These are phyloP conservation scores for Euplexia lucipara DNA, from an alignment of 2,888 invertebrate genomes.

Conservation along the genomic window DNA sequence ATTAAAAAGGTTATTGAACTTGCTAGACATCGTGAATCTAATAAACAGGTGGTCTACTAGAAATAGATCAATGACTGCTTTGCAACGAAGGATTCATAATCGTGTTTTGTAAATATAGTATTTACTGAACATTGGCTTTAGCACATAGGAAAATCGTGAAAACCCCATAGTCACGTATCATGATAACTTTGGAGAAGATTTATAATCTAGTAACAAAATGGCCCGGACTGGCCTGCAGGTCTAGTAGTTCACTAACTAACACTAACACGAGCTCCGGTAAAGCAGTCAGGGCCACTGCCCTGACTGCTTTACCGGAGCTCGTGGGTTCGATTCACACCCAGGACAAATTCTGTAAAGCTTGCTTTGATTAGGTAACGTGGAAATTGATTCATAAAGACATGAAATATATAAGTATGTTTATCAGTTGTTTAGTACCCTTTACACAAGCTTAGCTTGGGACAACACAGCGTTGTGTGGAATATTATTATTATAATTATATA, in stretches of 20 bases:
- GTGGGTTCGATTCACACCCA: too few species aligned
- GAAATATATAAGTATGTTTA: too few species aligned
- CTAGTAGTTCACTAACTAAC: too few species aligned
- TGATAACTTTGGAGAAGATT: not conserved
- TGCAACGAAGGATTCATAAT: conserved; percentile 27
- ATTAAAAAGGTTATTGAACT: conserved; percentile 44
- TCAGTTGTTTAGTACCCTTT: too few species aligned
- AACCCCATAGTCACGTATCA: not conserved
- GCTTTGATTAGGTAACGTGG: not conserved
- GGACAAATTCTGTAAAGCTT: conserved; percentile 4
- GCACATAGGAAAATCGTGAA: not conserved
- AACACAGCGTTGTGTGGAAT: not conserved
- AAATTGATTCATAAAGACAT: not conserved
- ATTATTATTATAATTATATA: too few species aligned
- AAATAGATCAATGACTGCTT: conserved; percentile 33
- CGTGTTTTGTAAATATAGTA: not conserved
- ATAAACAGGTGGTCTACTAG: conserved; percentile 14
- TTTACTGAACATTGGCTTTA: conserved; percentile 3
- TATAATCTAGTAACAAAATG: not conserved
- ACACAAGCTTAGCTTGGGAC: too few species aligned
- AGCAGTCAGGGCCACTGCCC: too few species aligned
- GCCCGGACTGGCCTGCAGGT: too few species aligned
- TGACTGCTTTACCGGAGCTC: too few species aligned
- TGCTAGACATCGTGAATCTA: conserved; percentile 16
- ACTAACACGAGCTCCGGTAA: too few species aligned